Base-by-base conservation (phyloP, 2,888 invertebrate species). In the Autographa gamma region DNA sequence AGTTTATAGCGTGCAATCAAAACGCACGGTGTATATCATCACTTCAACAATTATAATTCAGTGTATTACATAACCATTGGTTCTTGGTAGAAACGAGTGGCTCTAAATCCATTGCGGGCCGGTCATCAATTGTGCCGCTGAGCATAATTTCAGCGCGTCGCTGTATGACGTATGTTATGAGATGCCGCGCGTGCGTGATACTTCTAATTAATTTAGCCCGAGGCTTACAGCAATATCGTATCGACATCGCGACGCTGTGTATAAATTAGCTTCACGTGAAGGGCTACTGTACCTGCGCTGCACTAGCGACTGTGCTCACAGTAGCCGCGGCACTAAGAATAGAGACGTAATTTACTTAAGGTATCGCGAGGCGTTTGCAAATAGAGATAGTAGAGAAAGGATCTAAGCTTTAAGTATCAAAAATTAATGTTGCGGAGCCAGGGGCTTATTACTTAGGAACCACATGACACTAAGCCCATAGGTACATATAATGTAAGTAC, bases 161-260 rank as follows among this genome's bases (percentile, higher is more conserved):
- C 73, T 69, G 67, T 67, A 66, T 64, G 63, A 66, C 31, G 67
- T 43, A 69, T 65, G 72, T 67, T 64, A 69, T 68, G 63, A 60
- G 41, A 31, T 16, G 58, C 52, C 25, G 68, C 58, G 41, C 52
- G 41, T 71, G 71, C 72, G 74, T 68, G 72, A 60, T 73, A 52
- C 74, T 78, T 78, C 86, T 91, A 89, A 92, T 91, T 89, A 89
- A 88, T 90, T 89, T 89, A 34, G 89, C 91, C 88, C 64, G 83
- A 71, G 89, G 92, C 90, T 74, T 75, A 73, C 71, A 81, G 74
- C 52, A 34, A 56, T 63, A 66, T 66, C 67, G 54, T 41, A 52
- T 69, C 72, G 62, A 63, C 72, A 68, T 69, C 74, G 54, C 60
- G 63, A 58, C 48, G 65, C 43, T 32, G 54, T 19, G 34, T 76